phyloP scores from a whole-genome alignment of 2,797 vertebrate species.

The Oreochromis grahami region DNA sequence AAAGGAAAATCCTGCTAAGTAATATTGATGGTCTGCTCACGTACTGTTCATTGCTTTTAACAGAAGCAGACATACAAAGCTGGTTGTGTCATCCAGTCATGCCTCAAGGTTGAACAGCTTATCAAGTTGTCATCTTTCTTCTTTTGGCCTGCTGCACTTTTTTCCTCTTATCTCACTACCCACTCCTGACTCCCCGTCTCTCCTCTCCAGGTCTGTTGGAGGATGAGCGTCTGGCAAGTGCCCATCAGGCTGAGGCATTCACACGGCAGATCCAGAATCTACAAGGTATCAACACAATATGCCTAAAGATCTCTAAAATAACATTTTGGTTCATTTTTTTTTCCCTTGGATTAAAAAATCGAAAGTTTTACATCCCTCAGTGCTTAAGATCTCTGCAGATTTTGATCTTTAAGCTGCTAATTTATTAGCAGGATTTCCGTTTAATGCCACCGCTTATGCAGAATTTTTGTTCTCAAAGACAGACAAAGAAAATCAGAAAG shows the following conservation, averaged over 20 bases:
- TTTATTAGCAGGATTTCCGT: neutral
- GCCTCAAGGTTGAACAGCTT: slow-evolving; percentile 45
- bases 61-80: neutral
- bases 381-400: neutral
- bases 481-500: neutral
- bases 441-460: neutral
- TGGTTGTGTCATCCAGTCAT: slow-evolving; percentile 11
- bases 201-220: slow-evolving; percentile 82
- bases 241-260: slow-evolving; percentile 90
- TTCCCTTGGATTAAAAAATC: neutral
- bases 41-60: neutral
- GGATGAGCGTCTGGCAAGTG: slow-evolving; percentile 86
- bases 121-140: slow-evolving; percentile 45
- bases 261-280: slow-evolving; percentile 89
- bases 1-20: neutral
- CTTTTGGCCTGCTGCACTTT: slow-evolving; percentile 26
- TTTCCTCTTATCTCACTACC: slow-evolving; percentile 33
- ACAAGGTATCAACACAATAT: slow-evolving; percentile 74
- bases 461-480: neutral
- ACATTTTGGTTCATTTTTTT: neutral
- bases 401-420: neutral
- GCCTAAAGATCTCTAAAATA: neutral
- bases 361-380: neutral
- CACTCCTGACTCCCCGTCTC: neutral
- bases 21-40: neutral